These are phyloP conservation scores for Megamerina dolium DNA, from an alignment of 2,888 invertebrate species.

Conservation along the genomic window DNA sequence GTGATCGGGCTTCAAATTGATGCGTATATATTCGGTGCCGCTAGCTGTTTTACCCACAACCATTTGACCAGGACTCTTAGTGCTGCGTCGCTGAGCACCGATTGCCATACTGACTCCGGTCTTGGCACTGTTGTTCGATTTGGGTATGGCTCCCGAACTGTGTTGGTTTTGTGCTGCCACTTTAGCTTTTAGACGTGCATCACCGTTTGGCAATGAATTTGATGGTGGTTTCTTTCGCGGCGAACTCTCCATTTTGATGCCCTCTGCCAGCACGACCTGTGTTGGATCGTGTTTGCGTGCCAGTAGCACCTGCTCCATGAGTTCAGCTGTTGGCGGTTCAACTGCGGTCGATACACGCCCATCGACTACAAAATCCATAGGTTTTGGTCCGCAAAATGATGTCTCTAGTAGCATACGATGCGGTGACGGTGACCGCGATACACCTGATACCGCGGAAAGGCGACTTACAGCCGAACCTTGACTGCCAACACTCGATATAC, in stretches of 20 bases:
- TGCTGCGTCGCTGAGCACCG: conserved; percentile 35
- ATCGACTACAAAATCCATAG: conserved; percentile 54
- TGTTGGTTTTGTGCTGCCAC: conserved; percentile 20
- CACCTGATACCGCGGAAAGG: conserved; percentile 53
- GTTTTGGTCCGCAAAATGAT: conserved; percentile 82
- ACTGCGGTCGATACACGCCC: conserved; percentile 50
- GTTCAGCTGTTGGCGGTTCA: conserved; percentile 53
- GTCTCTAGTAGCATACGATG: conserved; percentile 86
- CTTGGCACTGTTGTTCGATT: conserved; percentile 11
- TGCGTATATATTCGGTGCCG: conserved; percentile 57
- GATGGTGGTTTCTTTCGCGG: conserved; percentile 29
- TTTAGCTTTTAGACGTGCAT: conserved; percentile 23
- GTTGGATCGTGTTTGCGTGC: conserved; percentile 61
- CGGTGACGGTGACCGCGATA: conserved; percentile 76
- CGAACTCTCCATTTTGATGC: conserved; percentile 52
- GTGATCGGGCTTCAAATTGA: conserved; percentile 68
- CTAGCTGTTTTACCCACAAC: conserved; percentile 45
- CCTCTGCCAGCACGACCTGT: conserved; percentile 59
- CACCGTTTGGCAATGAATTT: conserved; percentile 34
- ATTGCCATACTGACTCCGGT: conserved; percentile 21
- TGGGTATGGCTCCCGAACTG: conserved; percentile 13
- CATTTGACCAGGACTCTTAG: conserved; percentile 44
- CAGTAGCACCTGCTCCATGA: conserved; percentile 55
- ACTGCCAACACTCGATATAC: conserved; percentile 75
- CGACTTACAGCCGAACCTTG: conserved; percentile 63